Base-by-base conservation (phyloP, 1,140 invertebrate species). In the Ceratitis capitata region DNA sequence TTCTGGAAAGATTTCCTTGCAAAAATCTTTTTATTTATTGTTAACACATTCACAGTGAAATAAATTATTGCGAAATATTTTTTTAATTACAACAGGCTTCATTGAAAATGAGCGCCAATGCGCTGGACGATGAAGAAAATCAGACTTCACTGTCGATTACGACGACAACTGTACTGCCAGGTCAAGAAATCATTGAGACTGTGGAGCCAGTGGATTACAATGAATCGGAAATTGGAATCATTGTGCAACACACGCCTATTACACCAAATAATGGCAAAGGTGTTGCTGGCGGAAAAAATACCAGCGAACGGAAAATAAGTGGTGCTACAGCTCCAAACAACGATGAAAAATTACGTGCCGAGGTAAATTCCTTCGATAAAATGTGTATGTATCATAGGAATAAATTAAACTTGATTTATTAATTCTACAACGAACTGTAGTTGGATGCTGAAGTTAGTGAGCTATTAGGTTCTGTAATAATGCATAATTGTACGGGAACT, bases 381-480 rank as follows among this genome's bases (percentile, higher is more conserved):
- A 69, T 26, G 32, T 42, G 35, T 78, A 26, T 69, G 19, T 45
- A n/a, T 35, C 1, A 47, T 85, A 35, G 51, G 82, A n/a, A 47
- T 23, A 42, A 82, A 29, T 53, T 53, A 51, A 56, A 53, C 19
- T 82, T 82, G 39, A 23, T 82, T 42, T 42, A 14, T 26, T 39
- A 39, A 39, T 61, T 47, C 16, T 23, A 0, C 14, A 84, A 12
- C 10, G n/a, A 78, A 35, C 51, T 85, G 19, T 53, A 82, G 85
- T 45, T 53, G 14, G 84, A 86, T 61, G 45, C 78, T 16, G 69
- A 86, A n/a, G 61, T 85, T 9, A 84, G 29, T 26, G 94, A 94
- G 88, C 89, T 95, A 42, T 90, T 95, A 3, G 94, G 94, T 29
- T 94, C 94, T 10, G 91, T 95, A 32, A 95, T 93, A 47, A 94